phyloP scores from a whole-genome alignment of 1,140 invertebrate genomes.

The Nasonia vitripennis region DNA sequence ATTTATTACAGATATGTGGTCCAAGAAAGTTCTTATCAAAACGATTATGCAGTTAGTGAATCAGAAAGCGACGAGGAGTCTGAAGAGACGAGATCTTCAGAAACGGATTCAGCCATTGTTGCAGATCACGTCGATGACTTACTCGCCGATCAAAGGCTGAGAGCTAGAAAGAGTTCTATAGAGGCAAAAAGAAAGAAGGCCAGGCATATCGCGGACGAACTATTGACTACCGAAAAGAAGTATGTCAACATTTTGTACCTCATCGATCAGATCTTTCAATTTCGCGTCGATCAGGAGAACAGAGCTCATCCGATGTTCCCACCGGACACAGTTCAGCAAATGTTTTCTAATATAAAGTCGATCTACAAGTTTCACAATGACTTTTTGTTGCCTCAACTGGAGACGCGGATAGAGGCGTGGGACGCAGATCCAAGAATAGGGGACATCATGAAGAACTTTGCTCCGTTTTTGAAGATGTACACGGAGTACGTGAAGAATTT shows the following conservation, averaged over 20 bases:
- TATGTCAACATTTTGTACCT: constrained; percentile 83
- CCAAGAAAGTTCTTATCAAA: constrained; percentile 63
- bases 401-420: constrained; percentile 80
- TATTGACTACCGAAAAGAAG: constrained; percentile 82
- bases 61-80: constrained; percentile 74
- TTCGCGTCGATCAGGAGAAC: constrained; percentile 73
- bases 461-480: constrained; percentile 86
- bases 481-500: constrained; percentile 85
- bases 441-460: constrained; percentile 86
- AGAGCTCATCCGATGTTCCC: constrained; percentile 74
- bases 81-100: constrained; percentile 67
- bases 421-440: constrained; percentile 78
- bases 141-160: constrained; percentile 55
- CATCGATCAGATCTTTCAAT: constrained; percentile 82
- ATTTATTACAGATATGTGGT: constrained; percentile 63
- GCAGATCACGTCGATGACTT: constrained; percentile 59
- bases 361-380: constrained; percentile 81
- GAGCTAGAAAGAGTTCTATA: constrained; percentile 50
- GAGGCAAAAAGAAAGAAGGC: constrained; percentile 71
- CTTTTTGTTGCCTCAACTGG: constrained; percentile 80
- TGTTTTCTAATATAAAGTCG: constrained; percentile 75
- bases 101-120: constrained; percentile 63
- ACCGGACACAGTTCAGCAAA: constrained; percentile 68
- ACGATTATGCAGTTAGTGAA: constrained; percentile 69
- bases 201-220: constrained; percentile 80